These are phyloP conservation scores for Microctonus aethiopoides DNA, from an alignment of 2,888 invertebrate genomes.

Conservation along the genomic window DNA sequence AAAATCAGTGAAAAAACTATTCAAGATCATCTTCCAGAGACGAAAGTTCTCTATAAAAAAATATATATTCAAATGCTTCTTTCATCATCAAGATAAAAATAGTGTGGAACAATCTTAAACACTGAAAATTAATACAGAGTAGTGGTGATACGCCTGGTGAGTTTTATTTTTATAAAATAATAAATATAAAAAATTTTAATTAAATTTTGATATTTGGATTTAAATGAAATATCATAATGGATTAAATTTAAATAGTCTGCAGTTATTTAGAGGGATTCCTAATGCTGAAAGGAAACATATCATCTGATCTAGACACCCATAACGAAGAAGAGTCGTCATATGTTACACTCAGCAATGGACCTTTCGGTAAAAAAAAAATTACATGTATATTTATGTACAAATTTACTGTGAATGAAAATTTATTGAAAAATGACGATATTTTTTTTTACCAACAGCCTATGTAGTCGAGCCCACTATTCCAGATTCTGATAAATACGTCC, in stretches of 20 bases:
- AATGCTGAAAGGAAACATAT: conserved; percentile 66
- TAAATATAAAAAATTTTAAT: not conserved
- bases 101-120: not conserved
- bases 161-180: not conserved
- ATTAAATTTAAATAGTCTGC: conserved; percentile 46
- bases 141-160: conserved; percentile 21
- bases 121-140: not conserved
- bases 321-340: conserved; percentile 65
- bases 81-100: conserved; percentile 14
- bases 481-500: conserved; percentile 56
- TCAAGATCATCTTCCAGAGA: conserved; percentile 29
- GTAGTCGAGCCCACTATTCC: conserved; percentile 55
- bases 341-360: conserved; percentile 64
- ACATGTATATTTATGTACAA: too few relatives aligned
- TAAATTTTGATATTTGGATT: not conserved
- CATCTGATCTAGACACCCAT: conserved; percentile 61
- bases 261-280: conserved; percentile 63
- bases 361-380: conserved; percentile 51
- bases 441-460: conserved; percentile 52
- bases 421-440: not conserved
- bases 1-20: conserved; percentile 13
- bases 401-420: too few relatives aligned
- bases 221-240: not conserved
- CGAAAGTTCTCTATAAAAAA: conserved; percentile 13
- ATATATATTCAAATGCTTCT: conserved; percentile 4